A percentile compares a stretch with the other conserved stretches of the same genome.
phyloP scores from a whole-genome alignment of 1,140 invertebrate species.

The Eriocheir sinensis region DNA sequence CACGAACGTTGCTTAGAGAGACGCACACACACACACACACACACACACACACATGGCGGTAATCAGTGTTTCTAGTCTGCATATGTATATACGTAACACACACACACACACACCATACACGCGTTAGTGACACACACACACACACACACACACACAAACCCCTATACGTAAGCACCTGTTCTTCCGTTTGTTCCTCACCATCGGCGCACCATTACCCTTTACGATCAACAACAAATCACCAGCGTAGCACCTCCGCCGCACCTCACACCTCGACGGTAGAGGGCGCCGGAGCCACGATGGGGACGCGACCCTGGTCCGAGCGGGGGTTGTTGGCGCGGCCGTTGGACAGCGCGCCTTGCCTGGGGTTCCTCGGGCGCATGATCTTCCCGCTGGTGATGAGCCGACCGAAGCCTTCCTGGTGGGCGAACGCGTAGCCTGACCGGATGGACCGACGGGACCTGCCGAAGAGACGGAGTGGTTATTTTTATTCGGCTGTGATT shows the following conservation, averaged over 20 bases:
- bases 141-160: no score
- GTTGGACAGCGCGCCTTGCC: slow-evolving; percentile 52
- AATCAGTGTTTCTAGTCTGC: no score
- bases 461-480: background rate
- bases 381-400: slow-evolving; percentile 99
- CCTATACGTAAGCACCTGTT: no score
- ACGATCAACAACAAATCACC: background rate
- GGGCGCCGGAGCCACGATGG: slow-evolving; percentile 53
- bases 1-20: no score
- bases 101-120: no score
- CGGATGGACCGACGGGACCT: slow-evolving; percentile 90
- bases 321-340: slow-evolving; percentile 59
- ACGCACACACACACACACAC: no score
- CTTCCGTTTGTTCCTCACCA: no score
- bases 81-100: no score
- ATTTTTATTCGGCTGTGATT: no score
- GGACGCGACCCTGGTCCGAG: slow-evolving; percentile 6
- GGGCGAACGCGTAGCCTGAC: slow-evolving; percentile 99
- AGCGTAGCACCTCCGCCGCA: background rate
- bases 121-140: no score
- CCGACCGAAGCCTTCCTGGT: slow-evolving; percentile 97
- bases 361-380: slow-evolving; percentile 86
- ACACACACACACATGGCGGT: no score
- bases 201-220: no score
- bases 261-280: slow-evolving; percentile 72